Base-by-base conservation (phyloP, 2,888 invertebrate species). In the Lomographa bimaculata region DNA sequence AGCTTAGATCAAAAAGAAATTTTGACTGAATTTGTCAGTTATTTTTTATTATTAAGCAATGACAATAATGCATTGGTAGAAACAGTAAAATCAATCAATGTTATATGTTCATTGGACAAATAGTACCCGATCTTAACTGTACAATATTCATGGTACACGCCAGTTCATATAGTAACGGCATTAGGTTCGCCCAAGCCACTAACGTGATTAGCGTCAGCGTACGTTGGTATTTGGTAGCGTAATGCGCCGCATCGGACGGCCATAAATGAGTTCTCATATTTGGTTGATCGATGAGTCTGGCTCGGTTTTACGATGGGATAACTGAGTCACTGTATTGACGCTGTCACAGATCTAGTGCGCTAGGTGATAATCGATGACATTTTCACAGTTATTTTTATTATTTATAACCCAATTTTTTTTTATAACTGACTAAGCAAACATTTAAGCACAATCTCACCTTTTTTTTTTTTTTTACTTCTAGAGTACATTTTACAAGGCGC, bases 141-240 rank as follows among this genome's bases (percentile, higher is more conserved):
- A 2, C 14, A 14, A 14, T 4, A 14, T 14, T 2, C 14, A 16
- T 10, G 9, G 26, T 29, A 24, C 20, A 41, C 7, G 7, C 19
- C 6, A 20, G 30, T 76, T 67, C 71, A 73, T 61, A 66, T 64
- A 71, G 71, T 71, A 69, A 68, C 63, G 26, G 24, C 35, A 72
- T 73, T 80, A 77, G 79, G 74, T 76, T 73, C 74, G 72, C 60
- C 71, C 51, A 67, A 63, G 64, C 69, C 57, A 64, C 75, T 85
- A 81, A 85, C 79, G 71, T 79, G 81, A 82, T 84, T 84, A 84
- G 78, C 71, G 75, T 72, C 70, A 27, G 35, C 70, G 64, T 63
- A 60, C 63, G 65, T 62, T 67, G 63, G 66, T 70, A 73, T 76
- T 76, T 73, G 73, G 66, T 65, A 65, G 77, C 72, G 79, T 73